A percentile compares a stretch with the other conserved stretches of the same genome.
Conservation (phyloP, 2,797 vertebrate species). For the Fundulus diaphanus region DNA sequence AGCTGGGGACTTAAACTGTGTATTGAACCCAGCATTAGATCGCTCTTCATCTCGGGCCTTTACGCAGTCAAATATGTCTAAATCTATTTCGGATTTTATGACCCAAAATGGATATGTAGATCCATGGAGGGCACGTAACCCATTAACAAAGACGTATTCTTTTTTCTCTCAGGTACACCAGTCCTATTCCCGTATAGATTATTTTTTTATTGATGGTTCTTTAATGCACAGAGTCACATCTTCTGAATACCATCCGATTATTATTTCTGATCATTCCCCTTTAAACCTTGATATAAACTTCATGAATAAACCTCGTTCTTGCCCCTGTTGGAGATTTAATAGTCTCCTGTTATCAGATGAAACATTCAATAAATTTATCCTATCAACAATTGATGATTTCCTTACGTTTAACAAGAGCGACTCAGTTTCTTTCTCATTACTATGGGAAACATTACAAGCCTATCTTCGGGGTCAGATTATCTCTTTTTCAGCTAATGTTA, state of each 20-base stretch:
- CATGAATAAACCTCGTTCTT: neutral
- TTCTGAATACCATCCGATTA: too few species aligned
- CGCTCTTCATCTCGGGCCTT: neutral
- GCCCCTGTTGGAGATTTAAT: neutral
- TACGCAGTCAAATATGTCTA: neutral
- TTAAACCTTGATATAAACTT: too few species aligned
- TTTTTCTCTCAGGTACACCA: too few species aligned
- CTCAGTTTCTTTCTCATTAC: neutral
- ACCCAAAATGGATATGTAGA: neutral
- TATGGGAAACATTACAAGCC: neutral
- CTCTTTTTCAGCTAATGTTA: neutral
- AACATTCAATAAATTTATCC: neutral
- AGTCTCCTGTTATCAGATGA: neutral
- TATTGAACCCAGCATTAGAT: neutral
- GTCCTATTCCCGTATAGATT: too few species aligned
- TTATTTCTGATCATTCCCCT: too few species aligned
- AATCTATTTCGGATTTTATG: neutral
- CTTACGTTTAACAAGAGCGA: neutral
- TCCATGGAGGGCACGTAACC: too few species aligned
- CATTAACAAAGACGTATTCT: too few species aligned
- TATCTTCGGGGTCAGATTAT: constrained; percentile 1
- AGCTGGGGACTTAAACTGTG: neutral
- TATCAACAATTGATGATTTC: neutral
- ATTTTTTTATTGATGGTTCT: too few species aligned
- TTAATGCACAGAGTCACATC: too few species aligned